Evolutionary conservation across 2,113 vertebrate species (phyloP).

Genomic region (Myotis davidii): DNA sequence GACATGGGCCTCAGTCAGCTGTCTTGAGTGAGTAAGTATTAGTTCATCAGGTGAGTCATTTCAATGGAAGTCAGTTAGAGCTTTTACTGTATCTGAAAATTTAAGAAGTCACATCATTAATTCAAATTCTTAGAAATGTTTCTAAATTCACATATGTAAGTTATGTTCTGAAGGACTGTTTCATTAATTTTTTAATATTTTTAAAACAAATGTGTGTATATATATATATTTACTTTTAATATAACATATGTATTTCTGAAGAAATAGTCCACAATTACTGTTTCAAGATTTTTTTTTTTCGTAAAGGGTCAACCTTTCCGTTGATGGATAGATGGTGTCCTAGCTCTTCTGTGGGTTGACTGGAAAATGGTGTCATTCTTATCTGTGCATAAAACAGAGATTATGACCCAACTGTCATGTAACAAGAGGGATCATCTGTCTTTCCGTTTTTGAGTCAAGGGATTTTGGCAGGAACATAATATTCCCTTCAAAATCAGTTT

Average conservation of each 20-base stretch:
- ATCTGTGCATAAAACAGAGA: constrained; percentile 61
- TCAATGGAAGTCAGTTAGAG: neutral
- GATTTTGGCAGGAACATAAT: constrained; percentile 83
- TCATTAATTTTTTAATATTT: neutral
- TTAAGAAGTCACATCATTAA: neutral
- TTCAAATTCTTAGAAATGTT: neutral
- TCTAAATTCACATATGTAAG: neutral
- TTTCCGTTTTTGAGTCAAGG: constrained; percentile 80
- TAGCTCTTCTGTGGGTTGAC: constrained; percentile 10
- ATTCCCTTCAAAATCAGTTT: constrained; percentile 84
- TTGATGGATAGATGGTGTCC: neutral
- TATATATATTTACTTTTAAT: neutral
- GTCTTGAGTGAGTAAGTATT: neutral
- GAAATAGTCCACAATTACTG: neutral
- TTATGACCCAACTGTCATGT: constrained; percentile 74
- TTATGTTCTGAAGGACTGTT: neutral
- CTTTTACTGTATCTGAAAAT: neutral
- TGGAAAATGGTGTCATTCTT: constrained; percentile 60
- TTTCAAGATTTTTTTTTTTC: neutral
- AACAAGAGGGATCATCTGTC: constrained; percentile 75
- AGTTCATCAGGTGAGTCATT: neutral
- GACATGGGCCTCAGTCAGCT: neutral
- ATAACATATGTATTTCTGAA: neutral
- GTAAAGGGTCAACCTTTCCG: neutral
- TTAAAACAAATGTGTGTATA: neutral